Evolutionary conservation across 2,888 invertebrate species (phyloP), one percentile per base, ranked within the genome.

Genomic region (Lissocephala sabroskyi): DNA sequence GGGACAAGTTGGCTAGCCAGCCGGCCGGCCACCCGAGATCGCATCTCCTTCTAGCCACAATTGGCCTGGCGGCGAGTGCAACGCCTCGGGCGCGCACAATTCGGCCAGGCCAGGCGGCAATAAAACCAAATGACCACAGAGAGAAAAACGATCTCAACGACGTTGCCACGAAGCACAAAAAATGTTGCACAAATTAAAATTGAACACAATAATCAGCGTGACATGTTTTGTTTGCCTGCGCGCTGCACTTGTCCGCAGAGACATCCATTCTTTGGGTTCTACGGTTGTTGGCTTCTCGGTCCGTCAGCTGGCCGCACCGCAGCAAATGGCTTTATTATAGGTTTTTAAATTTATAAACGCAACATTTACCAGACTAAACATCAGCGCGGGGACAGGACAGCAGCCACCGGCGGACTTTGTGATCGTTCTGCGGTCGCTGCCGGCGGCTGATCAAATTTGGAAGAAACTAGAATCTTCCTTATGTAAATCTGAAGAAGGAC

Each of bases 311-410:
- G 56, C 55, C 33, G 46, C 37, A 57, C 73, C 64, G 44, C 28
- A 61, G 49, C 65, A 67, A 73, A 76, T 70, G 70, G 65, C 70
- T 70, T 76, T 70, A 70, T 70, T 70, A 70, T 70, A 68, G 70
- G 65, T 65, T 70, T 68, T 73, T 76, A 76, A 67, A 71, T 67
- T 75, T 71, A 71, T 75, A 75, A 68, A 64, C 53, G 68, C 73
- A 71, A 63, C 68, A 68, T 67, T 68, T 76, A 73, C 64, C 52
- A 56, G 52, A 56, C 65, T 64, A 62, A 70, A 76, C 57, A 68
- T n/a, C n/a, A n/a, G n/a, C n/a, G n/a, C n/a, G n/a, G n/a, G n/a
- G n/a, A n/a, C n/a, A n/a, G n/a, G n/a, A n/a, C n/a, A n/a, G n/a
- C n/a, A n/a, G n/a, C n/a, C n/a, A n/a, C n/a, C n/a, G n/a, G n/a